These are phyloP conservation scores for Drosophila mauritiana DNA, from an alignment of 1,140 invertebrate genomes.

Conservation along the genomic window DNA sequence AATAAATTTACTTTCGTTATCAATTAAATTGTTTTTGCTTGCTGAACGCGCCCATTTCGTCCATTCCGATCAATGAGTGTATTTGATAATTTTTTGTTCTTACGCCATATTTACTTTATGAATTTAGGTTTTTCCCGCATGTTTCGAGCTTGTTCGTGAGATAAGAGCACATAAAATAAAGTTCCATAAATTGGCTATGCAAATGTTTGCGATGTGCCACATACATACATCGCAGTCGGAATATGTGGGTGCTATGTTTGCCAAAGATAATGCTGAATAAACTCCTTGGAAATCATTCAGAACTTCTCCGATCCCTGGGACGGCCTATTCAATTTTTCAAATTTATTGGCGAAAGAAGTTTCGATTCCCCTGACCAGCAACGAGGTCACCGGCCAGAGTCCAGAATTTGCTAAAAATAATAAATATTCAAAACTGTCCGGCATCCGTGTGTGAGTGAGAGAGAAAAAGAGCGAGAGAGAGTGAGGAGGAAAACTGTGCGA, in stretches of 20 bases:
- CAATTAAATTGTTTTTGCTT: conserved; percentile 54
- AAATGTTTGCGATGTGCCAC: conserved; percentile 37
- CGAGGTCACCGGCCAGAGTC: conserved; percentile 9
- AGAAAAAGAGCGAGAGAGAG: too few species aligned
- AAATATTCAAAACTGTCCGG: conserved; percentile 38
- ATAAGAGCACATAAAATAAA: conserved; percentile 60
- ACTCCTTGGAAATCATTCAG: conserved; percentile 25
- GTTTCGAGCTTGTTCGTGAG: conserved; percentile 46
- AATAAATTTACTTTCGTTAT: conserved; percentile 63
- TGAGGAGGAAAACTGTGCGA: not conserved
- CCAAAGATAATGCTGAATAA: conserved; percentile 20
- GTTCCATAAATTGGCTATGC: conserved; percentile 55
- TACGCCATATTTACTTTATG: conserved; percentile 47
- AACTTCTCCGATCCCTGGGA: conserved; percentile 29
- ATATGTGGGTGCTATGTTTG: conserved; percentile 24
- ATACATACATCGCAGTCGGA: conserved; percentile 23
- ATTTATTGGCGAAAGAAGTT: conserved; percentile 18
- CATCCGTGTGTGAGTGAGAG: conserved; percentile 5
- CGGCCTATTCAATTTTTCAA: conserved; percentile 35
- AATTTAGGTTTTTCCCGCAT: conserved; percentile 28
- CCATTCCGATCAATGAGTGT: conserved; percentile 30
- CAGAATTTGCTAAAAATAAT: conserved; percentile 43
- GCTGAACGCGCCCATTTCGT: not conserved
- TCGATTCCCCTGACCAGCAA: not conserved
- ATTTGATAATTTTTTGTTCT: conserved; percentile 46